These are phyloP conservation scores for Casuarius casuarius DNA, from an alignment of 2,113 vertebrate genomes.

Conservation along the genomic window DNA sequence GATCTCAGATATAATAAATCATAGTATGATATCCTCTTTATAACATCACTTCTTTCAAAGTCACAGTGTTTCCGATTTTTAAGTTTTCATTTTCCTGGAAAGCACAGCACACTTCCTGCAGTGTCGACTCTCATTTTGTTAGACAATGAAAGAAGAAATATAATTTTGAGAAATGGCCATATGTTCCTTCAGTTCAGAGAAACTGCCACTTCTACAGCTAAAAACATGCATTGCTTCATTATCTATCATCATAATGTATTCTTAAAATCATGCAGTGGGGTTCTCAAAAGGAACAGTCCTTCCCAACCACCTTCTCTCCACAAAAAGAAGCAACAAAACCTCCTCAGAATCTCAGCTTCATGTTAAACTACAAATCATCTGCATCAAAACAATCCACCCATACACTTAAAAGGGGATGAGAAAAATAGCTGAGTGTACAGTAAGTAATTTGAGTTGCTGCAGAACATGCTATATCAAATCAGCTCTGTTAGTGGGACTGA, in stretches of 20 bases:
- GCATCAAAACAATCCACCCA: not conserved
- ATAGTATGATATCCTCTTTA: not conserved
- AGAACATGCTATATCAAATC: not conserved
- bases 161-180: not conserved
- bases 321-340: not conserved
- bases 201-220: not conserved
- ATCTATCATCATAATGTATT: not conserved
- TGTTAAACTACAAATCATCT: not conserved
- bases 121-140: not conserved
- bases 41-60: not conserved
- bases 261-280: not conserved
- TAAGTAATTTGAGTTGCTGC: not conserved
- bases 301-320: not conserved
- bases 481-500: not conserved
- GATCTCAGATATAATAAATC: not conserved
- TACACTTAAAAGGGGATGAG: not conserved
- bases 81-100: not conserved
- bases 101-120: not conserved
- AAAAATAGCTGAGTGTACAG: not conserved
- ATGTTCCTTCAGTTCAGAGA: not conserved
- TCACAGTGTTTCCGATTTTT: not conserved
- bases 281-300: not conserved
- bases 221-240: not conserved
- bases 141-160: not conserved
- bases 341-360: not conserved